Percentiles rank a stretch among this genome's conserved stretches.
Conservation (phyloP, 2,113 vertebrate genomes). For the Bambusicola thoracicus region DNA sequence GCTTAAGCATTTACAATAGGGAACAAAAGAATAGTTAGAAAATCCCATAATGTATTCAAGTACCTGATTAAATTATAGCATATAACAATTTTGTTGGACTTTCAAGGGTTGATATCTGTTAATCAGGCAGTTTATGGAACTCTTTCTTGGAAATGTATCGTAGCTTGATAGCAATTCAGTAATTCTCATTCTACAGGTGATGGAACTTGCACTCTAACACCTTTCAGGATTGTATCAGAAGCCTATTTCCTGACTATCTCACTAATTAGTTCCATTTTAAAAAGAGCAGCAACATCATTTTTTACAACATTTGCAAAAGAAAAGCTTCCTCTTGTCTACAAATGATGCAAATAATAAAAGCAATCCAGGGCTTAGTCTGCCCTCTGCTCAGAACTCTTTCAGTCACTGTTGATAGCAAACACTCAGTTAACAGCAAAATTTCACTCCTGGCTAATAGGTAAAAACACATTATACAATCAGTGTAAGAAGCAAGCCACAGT, state of each 20-base stretch:
- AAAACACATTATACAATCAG: not conserved
- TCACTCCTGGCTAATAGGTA: slow-evolving; percentile 10
- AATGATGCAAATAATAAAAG: slow-evolving; percentile 26
- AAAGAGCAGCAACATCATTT: not conserved
- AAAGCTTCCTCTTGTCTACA: not conserved
- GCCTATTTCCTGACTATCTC: not conserved
- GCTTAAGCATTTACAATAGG: not conserved
- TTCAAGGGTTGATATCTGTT: not conserved
- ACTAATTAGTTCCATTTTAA: not conserved
- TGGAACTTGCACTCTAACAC: not conserved
- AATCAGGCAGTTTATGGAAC: not conserved
- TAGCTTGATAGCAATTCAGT: not conserved
- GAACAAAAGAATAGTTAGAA: not conserved
- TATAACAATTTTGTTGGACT: not conserved
- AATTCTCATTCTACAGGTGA: slow-evolving; percentile 40
- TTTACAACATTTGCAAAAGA: not conserved
- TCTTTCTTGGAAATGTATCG: not conserved
- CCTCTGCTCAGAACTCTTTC: not conserved
- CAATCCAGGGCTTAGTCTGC: not conserved
- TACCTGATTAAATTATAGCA: not conserved
- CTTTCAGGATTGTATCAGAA: not conserved
- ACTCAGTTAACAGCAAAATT: not conserved
- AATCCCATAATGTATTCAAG: not conserved
- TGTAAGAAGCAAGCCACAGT: not conserved
- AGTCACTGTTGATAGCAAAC: not conserved